A percentile compares a stretch with the other conserved stretches of the same genome.
phyloP scores from a whole-genome alignment of 2,797 vertebrate species.

The Diplodus sargus region DNA sequence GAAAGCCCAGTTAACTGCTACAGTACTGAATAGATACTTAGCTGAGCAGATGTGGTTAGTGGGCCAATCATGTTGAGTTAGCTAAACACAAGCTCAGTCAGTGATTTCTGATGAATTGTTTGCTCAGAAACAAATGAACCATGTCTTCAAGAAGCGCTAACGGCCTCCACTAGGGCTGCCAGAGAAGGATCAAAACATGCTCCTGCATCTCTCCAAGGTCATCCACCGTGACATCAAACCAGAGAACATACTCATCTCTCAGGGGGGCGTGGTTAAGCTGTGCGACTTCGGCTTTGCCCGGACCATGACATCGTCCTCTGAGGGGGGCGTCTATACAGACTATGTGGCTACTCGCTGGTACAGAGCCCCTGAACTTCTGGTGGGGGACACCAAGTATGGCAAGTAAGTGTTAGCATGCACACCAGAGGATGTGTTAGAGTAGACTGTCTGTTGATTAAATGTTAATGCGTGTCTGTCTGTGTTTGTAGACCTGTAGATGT shows the following conservation, averaged over 20 bases:
- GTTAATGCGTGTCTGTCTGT: conserved; percentile 11
- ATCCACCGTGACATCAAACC: conserved; percentile 95
- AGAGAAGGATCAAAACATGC: no score
- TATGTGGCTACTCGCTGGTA: conserved; percentile 95
- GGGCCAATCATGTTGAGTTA: no score
- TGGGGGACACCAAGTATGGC: conserved; percentile 92
- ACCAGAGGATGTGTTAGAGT: not conserved
- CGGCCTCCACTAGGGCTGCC: not conserved
- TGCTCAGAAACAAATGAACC: not conserved
- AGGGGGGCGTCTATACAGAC: conserved; percentile 87
- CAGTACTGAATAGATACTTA: no score
- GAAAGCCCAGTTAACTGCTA: no score
- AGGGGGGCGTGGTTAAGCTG: conserved; percentile 89
- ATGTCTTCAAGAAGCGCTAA: no score
- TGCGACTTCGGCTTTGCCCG: conserved; percentile 95
- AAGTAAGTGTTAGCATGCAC: conserved; percentile 82
- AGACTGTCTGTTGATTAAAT: not conserved
- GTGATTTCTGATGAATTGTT: no score
- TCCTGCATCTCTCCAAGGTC: conserved; percentile 79
- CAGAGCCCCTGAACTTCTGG: conserved; percentile 92
- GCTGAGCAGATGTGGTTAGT: no score
- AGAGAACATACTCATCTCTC: conserved; percentile 92
- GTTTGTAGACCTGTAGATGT: conserved; percentile 89
- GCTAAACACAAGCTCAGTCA: no score
- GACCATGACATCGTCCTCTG: conserved; percentile 83